Conservation (phyloP, 1,140 invertebrate genomes). For the Drosophila burlai region DNA sequence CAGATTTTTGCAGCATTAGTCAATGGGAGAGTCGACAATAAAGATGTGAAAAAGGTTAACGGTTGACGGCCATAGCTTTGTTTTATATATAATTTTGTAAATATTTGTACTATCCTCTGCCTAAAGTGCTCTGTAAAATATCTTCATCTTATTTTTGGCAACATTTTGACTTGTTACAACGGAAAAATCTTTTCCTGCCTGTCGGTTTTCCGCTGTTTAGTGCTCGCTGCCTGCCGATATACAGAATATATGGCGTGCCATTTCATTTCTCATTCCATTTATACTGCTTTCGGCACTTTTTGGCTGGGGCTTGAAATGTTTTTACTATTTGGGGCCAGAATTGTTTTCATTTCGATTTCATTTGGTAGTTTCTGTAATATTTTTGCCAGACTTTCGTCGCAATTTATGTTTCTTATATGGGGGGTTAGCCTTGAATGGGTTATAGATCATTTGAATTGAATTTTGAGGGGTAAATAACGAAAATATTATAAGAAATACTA, state of each 20-base stretch:
- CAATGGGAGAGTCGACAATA: slow-evolving; percentile 37
- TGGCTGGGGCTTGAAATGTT: slow-evolving; percentile 51
- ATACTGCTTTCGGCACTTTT: slow-evolving; percentile 54
- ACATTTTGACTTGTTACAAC: slow-evolving; percentile 66
- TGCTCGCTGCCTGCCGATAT: slow-evolving; percentile 38
- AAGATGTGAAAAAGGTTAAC: slow-evolving; percentile 44
- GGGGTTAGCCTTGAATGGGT: slow-evolving; percentile 2
- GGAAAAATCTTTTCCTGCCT: slow-evolving; percentile 70
- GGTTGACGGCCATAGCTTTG: slow-evolving; percentile 12
- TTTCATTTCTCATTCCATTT: slow-evolving; percentile 68
- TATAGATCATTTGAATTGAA: not conserved
- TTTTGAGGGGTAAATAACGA: not conserved
- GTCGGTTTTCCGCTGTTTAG: slow-evolving; percentile 23
- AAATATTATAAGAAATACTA: not conserved
- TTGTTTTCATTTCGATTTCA: slow-evolving; percentile 53
- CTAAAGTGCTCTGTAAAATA: slow-evolving; percentile 4
- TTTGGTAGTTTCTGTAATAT: slow-evolving; percentile 31
- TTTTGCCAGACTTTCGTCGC: slow-evolving; percentile 23
- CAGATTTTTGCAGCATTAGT: slow-evolving; percentile 65
- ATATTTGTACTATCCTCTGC: not conserved
- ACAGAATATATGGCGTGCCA: slow-evolving; percentile 57
- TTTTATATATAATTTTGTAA: slow-evolving; percentile 21
- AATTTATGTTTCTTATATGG: slow-evolving; percentile 16
- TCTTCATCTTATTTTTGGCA: slow-evolving; percentile 56
- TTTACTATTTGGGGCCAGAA: slow-evolving; percentile 60